Base-by-base conservation (phyloP, 2,888 invertebrate species). In the Oscheius sp. region DNA sequence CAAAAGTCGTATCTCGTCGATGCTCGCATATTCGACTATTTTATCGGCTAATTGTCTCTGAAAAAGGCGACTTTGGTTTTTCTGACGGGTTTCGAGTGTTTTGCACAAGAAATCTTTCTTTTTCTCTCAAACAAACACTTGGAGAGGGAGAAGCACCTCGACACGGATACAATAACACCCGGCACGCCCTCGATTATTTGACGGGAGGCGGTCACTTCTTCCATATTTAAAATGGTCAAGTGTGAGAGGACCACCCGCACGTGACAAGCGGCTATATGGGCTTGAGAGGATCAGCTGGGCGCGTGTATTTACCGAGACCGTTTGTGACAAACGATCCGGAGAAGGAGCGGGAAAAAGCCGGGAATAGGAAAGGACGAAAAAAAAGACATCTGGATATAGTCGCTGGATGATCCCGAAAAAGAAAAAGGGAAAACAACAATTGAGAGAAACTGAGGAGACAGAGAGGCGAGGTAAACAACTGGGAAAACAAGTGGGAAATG, bases 1-100 rank as follows among this genome's bases (percentile, higher is more conserved):
- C 2, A 95, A 90, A 75, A 95, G 93, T 64, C 94, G 90, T 74
- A 96, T 93, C 89, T 96, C 95, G 85, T 94, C 94, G 74, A 95
- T 89, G 0, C 94, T 93, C 56, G 94, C 93, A 92, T 94, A 93
- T 69, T 94, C 92, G 80, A 94, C 94, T 89, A 96, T 95, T 87
- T 93, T 93, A 91, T 96, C 95, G 0, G 95, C 95, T 81, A 95
- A 91, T 89, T 94, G 93, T 81, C 95, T 76, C 82, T 86, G 82
- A 49, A 27, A 95, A 43, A 1, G 7, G 25, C 12, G 23, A 18
- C 23, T 45, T 21, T 46, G 58, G 27, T 35, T 35, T 35, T 35
- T 9, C 5, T n/a, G 55, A 23, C 13, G 61, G 43, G 64, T 52
- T 49, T 66, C 21, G 52, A 66, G 66, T 66, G 66, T 66, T 66